Evolutionary conservation across 2,113 vertebrate genomes (phyloP), one percentile per base, ranked within the genome.

Genomic region (Sylvilagus bachmani): DNA sequence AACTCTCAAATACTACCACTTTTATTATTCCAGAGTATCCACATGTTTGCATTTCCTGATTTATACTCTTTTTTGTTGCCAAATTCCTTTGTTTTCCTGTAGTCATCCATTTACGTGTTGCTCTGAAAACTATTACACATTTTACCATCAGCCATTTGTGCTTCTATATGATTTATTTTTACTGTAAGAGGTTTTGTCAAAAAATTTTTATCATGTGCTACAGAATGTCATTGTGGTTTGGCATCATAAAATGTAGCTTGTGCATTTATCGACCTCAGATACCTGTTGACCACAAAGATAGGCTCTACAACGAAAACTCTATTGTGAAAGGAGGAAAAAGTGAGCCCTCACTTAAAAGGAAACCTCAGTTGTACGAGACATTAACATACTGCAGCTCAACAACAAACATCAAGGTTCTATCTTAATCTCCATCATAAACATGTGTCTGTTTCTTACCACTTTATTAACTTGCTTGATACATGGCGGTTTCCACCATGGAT

Each of bases 261-360:
- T 64, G 21, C 90, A 55, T 95, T 92, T 92, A 91, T 90, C 94
- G 96, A 92, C 80, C 93, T 95, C 95, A 95, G 95, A 96, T 96
- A 96, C 96, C 96, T 97, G 92, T 14, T 93, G 95, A 95, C 97
- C 97, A 96, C 95, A 94, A 86, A 97, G 86, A 94, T 12, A 89
- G 62, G 91, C 80, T 78, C 79, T 81, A n/a, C 74, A 77, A 70
- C 29, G 51, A 92, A 94, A 90, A 71, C 61, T 53, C 38, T 67
- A 62, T 86, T 87, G 81, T 10, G 38, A 84, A 92, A 91, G 77
- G 36, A 91, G 67, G 36, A 75, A 90, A 88, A 88, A 55, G 51
- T 3, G 9, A 93, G 53, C 8, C 58, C 92, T 92, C 71, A 61
- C 71, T 92, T 83, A 90, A 85, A 89, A 96, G 90, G 86, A 93